Base-by-base conservation (phyloP, 2,113 vertebrate genomes). In the Pogonocichla stellata region DNA sequence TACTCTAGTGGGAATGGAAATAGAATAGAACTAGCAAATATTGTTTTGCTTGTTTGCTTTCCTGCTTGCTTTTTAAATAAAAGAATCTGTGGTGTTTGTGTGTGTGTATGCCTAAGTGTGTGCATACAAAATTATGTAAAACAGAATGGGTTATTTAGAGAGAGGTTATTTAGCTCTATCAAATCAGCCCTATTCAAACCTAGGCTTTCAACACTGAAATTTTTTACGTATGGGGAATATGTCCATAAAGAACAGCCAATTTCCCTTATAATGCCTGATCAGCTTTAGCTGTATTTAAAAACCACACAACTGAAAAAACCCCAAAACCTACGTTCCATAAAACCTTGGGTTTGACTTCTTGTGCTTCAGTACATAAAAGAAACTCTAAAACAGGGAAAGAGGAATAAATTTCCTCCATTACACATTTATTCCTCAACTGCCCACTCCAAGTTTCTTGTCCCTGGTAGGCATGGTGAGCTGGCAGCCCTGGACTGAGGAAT, bases 1-100 rank as follows among this genome's bases (percentile, higher is more conserved):
- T 53, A 51, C 91, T 96, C 75, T 58, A 91, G 71, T 80, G 93
- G 92, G 86, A 96, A 93, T 1, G 16, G 70, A 94, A 92, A 84
- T 74, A 91, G 88, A 92, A 51, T 10, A 87, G 83, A 81, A 91
- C 31, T 73, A 62, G 62, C 47, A 90, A 73, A 61, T 48, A 86
- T 47, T 45, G 54, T 42, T 94, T 82, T 90, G 73, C 31, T 61
- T 78, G 26, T 87, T 89, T 94, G 71, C 29, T 87, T 78, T 78
- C 80, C 65, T 81, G 64, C 33, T 74, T 74, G n/a, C 23, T 57
- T 77, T 93, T 64, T 4, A 80, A 48, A 48, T 78, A 82, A 83
- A 92, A 89, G 51, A 57, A 56, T 69, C 73, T 75, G 74, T 8
- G 17, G 23, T 43, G 48, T 56, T 62, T 66, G 11, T 50, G 36